These are phyloP conservation scores for Platycheirus rosarum DNA, from an alignment of 2,888 invertebrate genomes.

Conservation along the genomic window DNA sequence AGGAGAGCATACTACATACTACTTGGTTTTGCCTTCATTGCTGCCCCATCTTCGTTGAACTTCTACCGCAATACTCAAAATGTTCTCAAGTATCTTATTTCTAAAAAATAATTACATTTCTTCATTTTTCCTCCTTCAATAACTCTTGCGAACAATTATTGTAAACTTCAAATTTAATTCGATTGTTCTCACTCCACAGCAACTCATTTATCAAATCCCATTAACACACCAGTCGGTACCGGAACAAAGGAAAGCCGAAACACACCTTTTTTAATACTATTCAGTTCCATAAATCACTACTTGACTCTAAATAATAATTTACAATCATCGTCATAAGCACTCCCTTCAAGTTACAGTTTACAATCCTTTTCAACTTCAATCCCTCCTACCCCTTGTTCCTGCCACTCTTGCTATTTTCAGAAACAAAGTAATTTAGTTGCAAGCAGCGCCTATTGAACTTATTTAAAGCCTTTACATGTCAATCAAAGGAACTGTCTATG, in stretches of 20 bases:
- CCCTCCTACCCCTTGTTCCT: background rate
- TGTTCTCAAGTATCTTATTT: no score
- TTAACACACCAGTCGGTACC: constrained; percentile 11
- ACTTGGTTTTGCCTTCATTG: no score
- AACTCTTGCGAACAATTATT: no score
- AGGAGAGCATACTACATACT: no score
- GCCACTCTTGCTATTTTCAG: constrained; percentile 30
- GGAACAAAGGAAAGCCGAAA: background rate
- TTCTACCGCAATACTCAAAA: no score
- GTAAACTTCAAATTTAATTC: no score
- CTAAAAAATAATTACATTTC: no score
- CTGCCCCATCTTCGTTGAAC: no score
- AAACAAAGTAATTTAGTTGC: constrained; percentile 5
- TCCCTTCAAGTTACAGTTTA: constrained; percentile 11
- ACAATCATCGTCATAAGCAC: constrained; percentile 14
- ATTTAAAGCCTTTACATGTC: constrained; percentile 60
- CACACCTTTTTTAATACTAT: constrained; percentile 5
- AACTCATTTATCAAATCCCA: constrained; percentile 26
- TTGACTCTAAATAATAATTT: constrained; percentile 1
- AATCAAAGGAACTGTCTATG: constrained; percentile 63
- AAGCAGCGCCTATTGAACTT: constrained; percentile 38
- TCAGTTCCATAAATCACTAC: constrained; percentile 17
- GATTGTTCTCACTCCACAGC: background rate
- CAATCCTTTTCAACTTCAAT: constrained; percentile 6
- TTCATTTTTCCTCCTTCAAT: no score